A percentile compares a stretch with the other conserved stretches of the same genome.
These are phyloP conservation scores for Sternotherus odoratus DNA, from an alignment of 2,797 vertebrate species.

Conservation along the genomic window DNA sequence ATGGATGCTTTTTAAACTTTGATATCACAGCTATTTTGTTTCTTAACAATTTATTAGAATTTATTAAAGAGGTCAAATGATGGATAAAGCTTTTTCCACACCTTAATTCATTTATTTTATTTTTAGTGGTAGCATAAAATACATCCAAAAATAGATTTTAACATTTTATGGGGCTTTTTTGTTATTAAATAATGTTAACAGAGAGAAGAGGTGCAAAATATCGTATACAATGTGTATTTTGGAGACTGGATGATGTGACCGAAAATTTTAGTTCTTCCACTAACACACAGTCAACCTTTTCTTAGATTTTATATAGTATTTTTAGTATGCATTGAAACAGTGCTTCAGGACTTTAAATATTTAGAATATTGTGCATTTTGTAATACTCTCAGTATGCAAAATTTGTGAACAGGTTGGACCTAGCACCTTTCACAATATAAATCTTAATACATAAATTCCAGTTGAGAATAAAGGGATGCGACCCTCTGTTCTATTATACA, in stretches of 20 bases:
- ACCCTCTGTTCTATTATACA: neutral
- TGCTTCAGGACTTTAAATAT: constrained; percentile 53
- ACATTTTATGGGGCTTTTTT: neutral
- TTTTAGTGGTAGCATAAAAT: constrained; percentile 50
- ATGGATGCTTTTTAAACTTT: constrained; percentile 75
- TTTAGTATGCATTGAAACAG: constrained; percentile 37
- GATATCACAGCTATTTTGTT: constrained; percentile 69
- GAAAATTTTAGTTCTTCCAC: constrained; percentile 22
- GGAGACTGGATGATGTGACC: neutral
- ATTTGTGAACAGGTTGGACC: constrained; percentile 43
- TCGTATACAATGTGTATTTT: neutral
- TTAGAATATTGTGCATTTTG: constrained; percentile 47
- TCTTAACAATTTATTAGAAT: constrained; percentile 46
- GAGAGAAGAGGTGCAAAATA: neutral
- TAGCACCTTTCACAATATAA: constrained; percentile 49
- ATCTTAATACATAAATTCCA: constrained; percentile 37
- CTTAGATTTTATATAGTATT: constrained; percentile 32
- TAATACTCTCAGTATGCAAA: constrained; percentile 44
- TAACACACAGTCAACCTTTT: neutral
- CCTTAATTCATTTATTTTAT: constrained; percentile 44
- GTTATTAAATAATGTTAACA: neutral
- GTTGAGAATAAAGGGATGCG: constrained; percentile 36
- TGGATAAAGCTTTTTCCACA: constrained; percentile 58
- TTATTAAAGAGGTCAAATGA: constrained; percentile 68
- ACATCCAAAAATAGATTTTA: constrained; percentile 32